Evolutionary conservation across 2,888 invertebrate genomes (phyloP), one percentile per base, ranked within the genome.

Genomic region (Dicyrtoma fusca): DNA sequence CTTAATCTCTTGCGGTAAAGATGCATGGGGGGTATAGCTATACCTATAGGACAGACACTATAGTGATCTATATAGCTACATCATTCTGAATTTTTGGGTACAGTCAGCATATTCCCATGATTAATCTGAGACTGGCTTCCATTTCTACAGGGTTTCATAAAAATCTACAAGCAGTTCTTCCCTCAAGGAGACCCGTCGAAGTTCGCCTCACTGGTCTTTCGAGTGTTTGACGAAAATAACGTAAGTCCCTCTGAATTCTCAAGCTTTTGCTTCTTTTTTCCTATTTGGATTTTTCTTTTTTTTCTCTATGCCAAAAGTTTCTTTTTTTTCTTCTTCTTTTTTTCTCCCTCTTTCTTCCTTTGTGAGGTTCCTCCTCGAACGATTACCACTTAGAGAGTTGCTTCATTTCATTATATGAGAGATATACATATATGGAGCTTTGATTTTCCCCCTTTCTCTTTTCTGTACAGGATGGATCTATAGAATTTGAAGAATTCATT

Each of bases 111-210:
- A 51, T 51, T 51, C 51, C 11, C 19, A 17, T 51, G n/a, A 51
- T 51, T n/a, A 19, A 19, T 51, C n/a, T n/a, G 4, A 51, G 51
- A 51, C 10, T 51, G 51, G 51, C 11, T 51, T 51, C 10, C 19
- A 51, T 51, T 51, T 17, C 86, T 86, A 72, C 86, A 97, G 96
- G 97, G 97, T 82, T 98, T 99, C 88, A 96, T 97, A 84, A 96
- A 94, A 88, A 99, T 98, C 85, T 98, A 99, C 88, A 96, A 96
- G 86, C 97, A 98, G 86, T 98, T 99, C 87, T 98, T 99, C 85
- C 98, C 98, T 69, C 95, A 97, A 88, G 98, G 98, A 80, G 97
- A 99, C 86, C 97, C 98, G 55, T 95, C 95, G 83, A 98, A 97
- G 87, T 99, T 98, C 84, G 97, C 98, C 64, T 93, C 95, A 69